phyloP scores from a whole-genome alignment of 2,888 invertebrate species.

The Marasmarcha lunaedactyla region DNA sequence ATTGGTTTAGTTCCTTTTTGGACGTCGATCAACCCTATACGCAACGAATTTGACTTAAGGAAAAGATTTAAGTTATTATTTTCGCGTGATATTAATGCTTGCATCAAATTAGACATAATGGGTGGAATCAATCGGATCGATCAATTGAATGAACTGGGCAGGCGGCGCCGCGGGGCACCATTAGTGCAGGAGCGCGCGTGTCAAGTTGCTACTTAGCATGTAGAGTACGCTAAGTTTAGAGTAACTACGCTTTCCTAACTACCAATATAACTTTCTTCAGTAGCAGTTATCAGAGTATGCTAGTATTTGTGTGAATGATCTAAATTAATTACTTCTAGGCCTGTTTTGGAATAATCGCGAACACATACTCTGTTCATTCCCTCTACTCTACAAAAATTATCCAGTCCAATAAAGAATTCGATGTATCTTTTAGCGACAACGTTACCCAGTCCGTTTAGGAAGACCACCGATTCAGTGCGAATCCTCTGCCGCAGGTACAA shows the following conservation, averaged over 20 bases:
- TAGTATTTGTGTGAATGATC: too few relatives aligned
- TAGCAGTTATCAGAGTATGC: too few relatives aligned
- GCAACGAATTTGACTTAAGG: too few relatives aligned
- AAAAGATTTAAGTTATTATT: not conserved
- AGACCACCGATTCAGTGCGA: slow-evolving; percentile 25
- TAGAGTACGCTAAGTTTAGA: slow-evolving; percentile 15
- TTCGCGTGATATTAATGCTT: slow-evolving; percentile 26
- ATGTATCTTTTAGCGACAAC: slow-evolving; percentile 12
- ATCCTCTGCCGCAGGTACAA: too few relatives aligned
- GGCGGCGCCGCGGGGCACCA: slow-evolving; percentile 26
- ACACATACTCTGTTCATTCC: too few relatives aligned
- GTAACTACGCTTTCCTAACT: slow-evolving; percentile 5
- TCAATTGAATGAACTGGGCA: slow-evolving; percentile 13
- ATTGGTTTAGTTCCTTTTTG: too few relatives aligned
- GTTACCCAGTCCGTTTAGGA: slow-evolving; percentile 12
- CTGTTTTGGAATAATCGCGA: too few relatives aligned
- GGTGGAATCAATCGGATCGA: slow-evolving; percentile 3
- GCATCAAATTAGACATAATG: slow-evolving; percentile 44
- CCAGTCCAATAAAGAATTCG: slow-evolving; percentile 8
- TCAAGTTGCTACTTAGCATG: slow-evolving; percentile 23
- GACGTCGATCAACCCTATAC: too few relatives aligned
- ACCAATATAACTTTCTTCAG: too few relatives aligned
- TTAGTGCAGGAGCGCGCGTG: slow-evolving; percentile 23
- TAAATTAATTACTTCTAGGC: too few relatives aligned
- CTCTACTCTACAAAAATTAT: not conserved